These are phyloP conservation scores for Sardina pilchardus DNA, from an alignment of 2,113 vertebrate species.

Conservation along the genomic window DNA sequence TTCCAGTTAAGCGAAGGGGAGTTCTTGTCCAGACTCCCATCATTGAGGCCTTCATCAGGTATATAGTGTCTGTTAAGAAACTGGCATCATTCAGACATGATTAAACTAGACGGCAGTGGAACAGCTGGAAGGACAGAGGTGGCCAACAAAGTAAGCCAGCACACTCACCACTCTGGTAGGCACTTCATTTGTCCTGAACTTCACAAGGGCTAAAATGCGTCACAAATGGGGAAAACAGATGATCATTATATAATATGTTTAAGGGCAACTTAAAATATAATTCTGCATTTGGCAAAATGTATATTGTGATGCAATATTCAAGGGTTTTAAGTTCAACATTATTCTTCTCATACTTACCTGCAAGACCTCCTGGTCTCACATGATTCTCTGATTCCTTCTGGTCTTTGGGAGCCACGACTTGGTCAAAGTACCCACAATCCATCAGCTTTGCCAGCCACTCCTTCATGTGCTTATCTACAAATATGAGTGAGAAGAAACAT, in stretches of 20 bases:
- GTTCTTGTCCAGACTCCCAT: slow-evolving; percentile 61
- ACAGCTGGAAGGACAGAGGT: neutral
- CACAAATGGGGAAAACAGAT: neutral
- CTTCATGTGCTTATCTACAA: slow-evolving; percentile 86
- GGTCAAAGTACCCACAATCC: slow-evolving; percentile 87
- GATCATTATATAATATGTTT: neutral
- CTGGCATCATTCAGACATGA: slow-evolving; percentile 63
- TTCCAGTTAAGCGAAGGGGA: slow-evolving; percentile 69
- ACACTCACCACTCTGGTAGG: slow-evolving; percentile 82
- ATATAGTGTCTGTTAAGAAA: slow-evolving; percentile 85
- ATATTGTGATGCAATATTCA: too few relatives aligned
- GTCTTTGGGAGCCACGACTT: slow-evolving; percentile 73
- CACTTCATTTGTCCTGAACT: slow-evolving; percentile 70
- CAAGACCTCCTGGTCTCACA: slow-evolving; percentile 7
- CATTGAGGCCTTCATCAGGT: slow-evolving; percentile 63
- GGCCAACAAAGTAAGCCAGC: neutral
- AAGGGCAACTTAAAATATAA: neutral
- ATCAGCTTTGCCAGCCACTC: slow-evolving; percentile 81
- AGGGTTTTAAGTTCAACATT: neutral
- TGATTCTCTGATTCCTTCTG: slow-evolving; percentile 28
- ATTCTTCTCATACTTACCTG: slow-evolving; percentile 45
- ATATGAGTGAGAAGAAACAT: neutral
- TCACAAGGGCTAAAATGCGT: slow-evolving; percentile 58
- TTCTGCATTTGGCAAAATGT: neutral
- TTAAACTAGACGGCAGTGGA: slow-evolving; percentile 40